phyloP scores from a whole-genome alignment of 2,113 vertebrate genomes.

The Trochalopteron elliotii region DNA sequence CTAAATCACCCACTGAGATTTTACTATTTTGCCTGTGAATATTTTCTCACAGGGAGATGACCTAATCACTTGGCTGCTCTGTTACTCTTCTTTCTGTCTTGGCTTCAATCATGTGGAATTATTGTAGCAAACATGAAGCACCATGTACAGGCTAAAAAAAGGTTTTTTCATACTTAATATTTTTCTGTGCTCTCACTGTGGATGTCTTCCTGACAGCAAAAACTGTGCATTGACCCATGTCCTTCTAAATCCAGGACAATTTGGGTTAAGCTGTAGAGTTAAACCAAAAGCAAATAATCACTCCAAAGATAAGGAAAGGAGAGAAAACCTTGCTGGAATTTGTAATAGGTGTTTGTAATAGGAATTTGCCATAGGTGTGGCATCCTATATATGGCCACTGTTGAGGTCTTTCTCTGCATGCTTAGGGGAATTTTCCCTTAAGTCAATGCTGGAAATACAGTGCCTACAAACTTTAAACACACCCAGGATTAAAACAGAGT shows the following conservation, averaged over 20 bases:
- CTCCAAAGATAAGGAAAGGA: background rate
- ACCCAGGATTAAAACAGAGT: background rate
- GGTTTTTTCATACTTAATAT: background rate
- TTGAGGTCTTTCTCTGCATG: background rate
- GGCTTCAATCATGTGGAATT: background rate
- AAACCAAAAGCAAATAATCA: background rate
- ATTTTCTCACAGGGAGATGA: background rate
- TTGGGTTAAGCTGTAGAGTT: background rate
- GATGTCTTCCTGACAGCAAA: background rate
- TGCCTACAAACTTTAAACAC: background rate
- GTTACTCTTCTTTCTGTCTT: background rate
- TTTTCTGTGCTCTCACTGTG: background rate
- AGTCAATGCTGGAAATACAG: background rate
- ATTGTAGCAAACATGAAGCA: background rate
- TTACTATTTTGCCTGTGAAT: background rate
- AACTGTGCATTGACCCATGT: background rate
- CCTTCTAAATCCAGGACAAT: background rate
- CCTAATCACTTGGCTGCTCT: background rate
- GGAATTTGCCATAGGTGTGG: background rate
- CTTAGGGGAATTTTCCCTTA: background rate
- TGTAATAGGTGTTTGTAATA: too few species aligned
- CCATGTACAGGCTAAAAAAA: background rate
- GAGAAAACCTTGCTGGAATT: background rate
- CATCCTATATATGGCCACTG: background rate
- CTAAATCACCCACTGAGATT: background rate